Base-by-base conservation (phyloP, 2,888 invertebrate genomes). In the Corbicula japonica region DNA sequence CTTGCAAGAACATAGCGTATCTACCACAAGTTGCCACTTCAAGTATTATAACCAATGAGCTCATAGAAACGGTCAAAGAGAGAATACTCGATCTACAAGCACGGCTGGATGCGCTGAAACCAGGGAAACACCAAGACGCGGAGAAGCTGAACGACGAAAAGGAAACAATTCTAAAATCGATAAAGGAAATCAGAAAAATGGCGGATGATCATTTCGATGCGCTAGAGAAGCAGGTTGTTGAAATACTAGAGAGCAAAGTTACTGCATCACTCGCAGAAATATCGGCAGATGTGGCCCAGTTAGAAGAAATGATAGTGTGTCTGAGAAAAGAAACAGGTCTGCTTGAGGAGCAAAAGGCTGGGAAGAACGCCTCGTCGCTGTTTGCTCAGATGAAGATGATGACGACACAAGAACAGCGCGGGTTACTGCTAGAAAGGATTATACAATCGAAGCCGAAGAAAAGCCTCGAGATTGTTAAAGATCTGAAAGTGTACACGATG, bases 401-500 rank as follows among this genome's bases (percentile, higher is more conserved):
- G n/a, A 54, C 54, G 15, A 30, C 21, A 32, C 32, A 32, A 28
- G 54, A 54, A 32, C 28, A 15, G 32, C 54, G 54, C n/a, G 54
- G 54, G 12, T 23, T 54, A 28, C 32, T n/a, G 15, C 32, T 54
- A 32, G 54, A 54, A 28, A 54, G 32, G 15, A 28, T 30, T 18
- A 15, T 54, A n/a, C 15, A 28, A 18, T 54, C 54, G n/a, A 54
- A 54, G 30, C 28, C 18, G 12, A 28, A 28, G n/a, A 54, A 15
- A 30, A 54, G 15, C 5, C 28, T 54, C 15, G 54, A 54, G n/a
- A 32, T 54, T 32, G 32, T 32, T 30, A 28, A 28, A 28, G 32
- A 54, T 54, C 23, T 54, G 30, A 54, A 54, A 28, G 4, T 54
- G 4, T 54, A 54, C 30, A 54, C 54, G 28, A 15, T 54, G 18